Evolutionary conservation across 1,140 invertebrate genomes (phyloP), one percentile per base, ranked within the genome.

Genomic region (Lerema accius): DNA sequence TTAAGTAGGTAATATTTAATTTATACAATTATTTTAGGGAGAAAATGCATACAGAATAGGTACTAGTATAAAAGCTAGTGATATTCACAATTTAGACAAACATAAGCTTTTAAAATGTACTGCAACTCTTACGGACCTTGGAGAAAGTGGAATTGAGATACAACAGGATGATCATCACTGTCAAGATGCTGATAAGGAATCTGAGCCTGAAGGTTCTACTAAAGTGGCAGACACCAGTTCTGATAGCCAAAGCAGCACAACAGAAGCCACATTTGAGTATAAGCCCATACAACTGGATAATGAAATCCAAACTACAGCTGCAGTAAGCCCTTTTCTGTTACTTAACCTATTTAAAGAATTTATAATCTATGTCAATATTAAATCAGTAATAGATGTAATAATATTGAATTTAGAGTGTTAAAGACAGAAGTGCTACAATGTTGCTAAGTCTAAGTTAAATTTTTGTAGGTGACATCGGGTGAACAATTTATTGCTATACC

Each of bases 401-500:
- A n/a, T n/a, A n/a, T n/a, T n/a, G n/a, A n/a, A n/a, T n/a, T n/a
- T n/a, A n/a, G n/a, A n/a, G n/a, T n/a, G n/a, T n/a, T n/a, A n/a
- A n/a, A n/a, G n/a, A n/a, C n/a, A n/a, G n/a, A n/a, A n/a, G n/a
- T n/a, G n/a, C n/a, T n/a, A n/a, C n/a, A n/a, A n/a, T n/a, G n/a
- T n/a, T n/a, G n/a, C n/a, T n/a, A n/a, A n/a, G n/a, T n/a, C n/a
- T n/a, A n/a, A n/a, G n/a, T n/a, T n/a, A n/a, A n/a, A n/a, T n/a
- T 51, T 42, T 53, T 53, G n/a, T 63, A 91, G 91, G 74, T 79
- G 5, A 84, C 86, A 7, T 91, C 91, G 17, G 89, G 90, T 7
- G 91, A 92, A 68, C 86, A 92, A 68, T 91, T 92, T 56, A 76
- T 92, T 32, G 91, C 90, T 26, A 73, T 91, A 39, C 83, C 84